Conservation (phyloP, 2,113 vertebrate genomes). For the Prionailurus viverrinus region DNA sequence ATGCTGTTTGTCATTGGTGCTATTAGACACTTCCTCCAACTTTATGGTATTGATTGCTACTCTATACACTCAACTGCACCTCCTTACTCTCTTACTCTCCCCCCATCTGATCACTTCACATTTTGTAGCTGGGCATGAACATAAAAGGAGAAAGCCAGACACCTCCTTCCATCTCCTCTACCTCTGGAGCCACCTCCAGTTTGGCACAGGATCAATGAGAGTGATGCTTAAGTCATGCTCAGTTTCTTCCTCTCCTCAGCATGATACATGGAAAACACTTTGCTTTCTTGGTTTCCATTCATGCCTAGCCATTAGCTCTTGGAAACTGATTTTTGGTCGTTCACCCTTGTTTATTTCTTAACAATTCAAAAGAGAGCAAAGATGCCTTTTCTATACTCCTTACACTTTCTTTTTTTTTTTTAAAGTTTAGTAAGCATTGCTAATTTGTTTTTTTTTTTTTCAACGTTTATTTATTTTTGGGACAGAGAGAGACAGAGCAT, state of each 20-base stretch:
- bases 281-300: not conserved
- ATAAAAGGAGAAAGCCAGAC: not conserved
- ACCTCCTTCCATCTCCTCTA: not conserved
- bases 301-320: not conserved
- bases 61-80: not conserved
- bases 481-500: too few relatives aligned
- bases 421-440: too few relatives aligned
- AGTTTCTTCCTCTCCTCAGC: too few relatives aligned
- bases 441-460: too few relatives aligned
- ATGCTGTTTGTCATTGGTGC: not conserved
- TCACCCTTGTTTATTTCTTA: conserved; percentile 23
- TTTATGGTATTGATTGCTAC: not conserved
- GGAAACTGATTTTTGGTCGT: not conserved
- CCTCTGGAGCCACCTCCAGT: not conserved
- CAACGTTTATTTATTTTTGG: too few relatives aligned
- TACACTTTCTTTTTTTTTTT: not conserved
- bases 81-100: not conserved
- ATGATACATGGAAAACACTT: not conserved
- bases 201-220: not conserved
- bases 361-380: not conserved
- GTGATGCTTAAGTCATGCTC: not conserved
- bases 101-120: not conserved
- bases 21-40: not conserved
- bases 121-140: not conserved
- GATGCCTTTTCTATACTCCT: not conserved